These are phyloP conservation scores for Drosophila nigrodunni DNA, from an alignment of 1,140 invertebrate species.

Conservation along the genomic window DNA sequence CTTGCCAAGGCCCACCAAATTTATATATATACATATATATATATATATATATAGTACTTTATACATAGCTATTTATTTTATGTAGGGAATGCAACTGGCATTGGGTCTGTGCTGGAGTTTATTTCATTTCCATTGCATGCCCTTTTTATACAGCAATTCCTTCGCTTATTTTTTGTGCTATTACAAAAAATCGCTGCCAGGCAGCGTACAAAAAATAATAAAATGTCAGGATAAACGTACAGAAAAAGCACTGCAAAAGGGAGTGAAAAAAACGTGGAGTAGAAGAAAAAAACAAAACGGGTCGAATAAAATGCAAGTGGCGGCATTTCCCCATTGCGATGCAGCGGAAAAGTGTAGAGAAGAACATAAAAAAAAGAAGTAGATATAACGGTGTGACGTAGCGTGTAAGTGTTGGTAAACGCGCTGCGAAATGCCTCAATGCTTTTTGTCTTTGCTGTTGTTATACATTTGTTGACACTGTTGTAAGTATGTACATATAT, in stretches of 20 bases:
- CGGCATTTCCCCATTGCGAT: constrained; percentile 61
- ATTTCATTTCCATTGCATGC: constrained; percentile 75
- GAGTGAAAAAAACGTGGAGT: constrained; percentile 42
- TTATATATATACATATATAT: constrained; percentile 10
- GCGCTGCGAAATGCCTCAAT: constrained; percentile 64
- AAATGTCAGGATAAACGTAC: constrained; percentile 52
- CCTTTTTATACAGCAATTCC: constrained; percentile 60
- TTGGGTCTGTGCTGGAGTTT: constrained; percentile 52
- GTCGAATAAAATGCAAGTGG: constrained; percentile 68
- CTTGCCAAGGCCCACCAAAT: constrained; percentile 28
- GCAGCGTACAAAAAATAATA: constrained; percentile 51
- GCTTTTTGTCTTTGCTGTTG: constrained; percentile 50
- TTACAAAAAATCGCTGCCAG: constrained; percentile 62
- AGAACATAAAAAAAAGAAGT: background rate
- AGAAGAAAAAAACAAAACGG: constrained; percentile 20
- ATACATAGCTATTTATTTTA: background rate
- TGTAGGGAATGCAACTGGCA: constrained; percentile 18
- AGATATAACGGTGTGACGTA: constrained; percentile 43
- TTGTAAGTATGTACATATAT: constrained; percentile 68
- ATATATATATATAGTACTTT: background rate
- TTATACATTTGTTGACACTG: constrained; percentile 12
- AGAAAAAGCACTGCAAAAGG: constrained; percentile 12
- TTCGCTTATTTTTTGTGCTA: constrained; percentile 27
- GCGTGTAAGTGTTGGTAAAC: constrained; percentile 80
- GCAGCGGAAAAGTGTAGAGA: constrained; percentile 22